Percentiles rank a stretch among this genome's conserved stretches.
These are phyloP conservation scores for Xestia c-nigrum DNA, from an alignment of 2,888 invertebrate genomes.

Conservation along the genomic window DNA sequence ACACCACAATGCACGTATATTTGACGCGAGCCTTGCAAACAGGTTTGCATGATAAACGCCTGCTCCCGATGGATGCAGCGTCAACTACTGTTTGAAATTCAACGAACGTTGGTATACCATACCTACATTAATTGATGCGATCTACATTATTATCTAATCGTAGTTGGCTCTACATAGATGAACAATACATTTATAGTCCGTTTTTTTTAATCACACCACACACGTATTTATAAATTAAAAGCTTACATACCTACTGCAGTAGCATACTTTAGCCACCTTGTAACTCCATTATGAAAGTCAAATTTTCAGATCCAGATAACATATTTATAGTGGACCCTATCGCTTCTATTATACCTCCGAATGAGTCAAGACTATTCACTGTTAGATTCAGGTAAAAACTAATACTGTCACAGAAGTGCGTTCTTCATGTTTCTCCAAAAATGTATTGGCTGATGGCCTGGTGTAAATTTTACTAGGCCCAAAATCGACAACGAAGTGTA, in stretches of 20 bases:
- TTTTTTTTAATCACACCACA: background rate
- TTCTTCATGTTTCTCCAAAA: background rate
- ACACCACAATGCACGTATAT: background rate
- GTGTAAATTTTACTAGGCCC: constrained; percentile 74
- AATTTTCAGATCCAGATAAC: constrained; percentile 83
- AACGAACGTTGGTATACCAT: constrained; percentile 18
- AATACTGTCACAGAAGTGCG: background rate
- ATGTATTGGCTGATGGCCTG: background rate
- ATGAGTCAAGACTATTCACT: constrained; percentile 86
- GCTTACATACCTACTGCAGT: background rate
- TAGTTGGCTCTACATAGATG: background rate
- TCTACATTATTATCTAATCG: constrained; percentile 11
- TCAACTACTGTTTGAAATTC: constrained; percentile 36
- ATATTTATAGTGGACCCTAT: constrained; percentile 85
- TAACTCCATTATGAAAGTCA: background rate
- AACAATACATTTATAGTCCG: background rate
- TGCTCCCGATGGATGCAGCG: constrained; percentile 19
- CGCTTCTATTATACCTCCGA: constrained; percentile 80
- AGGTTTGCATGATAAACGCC: constrained; percentile 24
- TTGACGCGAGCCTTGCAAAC: background rate
- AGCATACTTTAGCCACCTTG: background rate
- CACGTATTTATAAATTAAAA: too few relatives aligned
- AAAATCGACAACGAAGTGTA: constrained; percentile 82
- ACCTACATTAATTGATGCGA: background rate
- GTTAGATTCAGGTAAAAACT: constrained; percentile 82